Conservation (phyloP, 2,888 invertebrate species). For the Drosophila tanythrix region DNA sequence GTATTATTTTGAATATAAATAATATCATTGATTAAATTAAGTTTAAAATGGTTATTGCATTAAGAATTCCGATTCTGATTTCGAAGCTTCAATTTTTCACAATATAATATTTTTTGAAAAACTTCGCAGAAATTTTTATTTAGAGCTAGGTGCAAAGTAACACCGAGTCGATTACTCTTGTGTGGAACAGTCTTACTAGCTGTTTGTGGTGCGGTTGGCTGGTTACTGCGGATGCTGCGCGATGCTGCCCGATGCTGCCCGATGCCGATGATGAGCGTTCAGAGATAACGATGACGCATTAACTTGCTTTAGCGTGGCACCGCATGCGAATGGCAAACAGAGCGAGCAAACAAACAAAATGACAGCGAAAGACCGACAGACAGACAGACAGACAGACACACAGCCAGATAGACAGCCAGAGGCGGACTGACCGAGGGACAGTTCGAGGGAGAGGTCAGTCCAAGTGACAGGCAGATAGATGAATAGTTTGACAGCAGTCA, state of each 20-base stretch:
- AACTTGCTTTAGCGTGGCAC: conserved; percentile 68
- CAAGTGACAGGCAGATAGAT: conserved; percentile 15
- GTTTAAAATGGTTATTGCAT: too few relatives aligned
- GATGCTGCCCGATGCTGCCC: conserved; percentile 11
- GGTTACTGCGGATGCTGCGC: conserved; percentile 1
- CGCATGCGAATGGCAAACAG: conserved; percentile 74
- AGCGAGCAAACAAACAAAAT: conserved; percentile 60
- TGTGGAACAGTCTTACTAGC: too few relatives aligned
- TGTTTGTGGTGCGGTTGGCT: conserved; percentile 12
- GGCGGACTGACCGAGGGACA: background rate
- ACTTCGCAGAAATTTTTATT: background rate
- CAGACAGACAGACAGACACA: conserved; percentile 29
- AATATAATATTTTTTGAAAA: background rate
- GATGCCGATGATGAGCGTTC: conserved; percentile 62
- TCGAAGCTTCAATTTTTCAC: background rate
- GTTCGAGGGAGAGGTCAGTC: conserved; percentile 3
- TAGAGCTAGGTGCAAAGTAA: background rate
- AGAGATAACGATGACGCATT: conserved; percentile 75
- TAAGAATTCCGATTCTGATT: background rate
- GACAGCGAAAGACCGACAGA: conserved; percentile 45
- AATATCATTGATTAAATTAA: background rate
- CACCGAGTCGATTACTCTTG: background rate
- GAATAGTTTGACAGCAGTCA: conserved; percentile 52
- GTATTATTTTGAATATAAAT: background rate
- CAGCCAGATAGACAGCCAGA: background rate